Base-by-base conservation (phyloP, 1,140 invertebrate species). In the Gonioctena quinquepunctata region DNA sequence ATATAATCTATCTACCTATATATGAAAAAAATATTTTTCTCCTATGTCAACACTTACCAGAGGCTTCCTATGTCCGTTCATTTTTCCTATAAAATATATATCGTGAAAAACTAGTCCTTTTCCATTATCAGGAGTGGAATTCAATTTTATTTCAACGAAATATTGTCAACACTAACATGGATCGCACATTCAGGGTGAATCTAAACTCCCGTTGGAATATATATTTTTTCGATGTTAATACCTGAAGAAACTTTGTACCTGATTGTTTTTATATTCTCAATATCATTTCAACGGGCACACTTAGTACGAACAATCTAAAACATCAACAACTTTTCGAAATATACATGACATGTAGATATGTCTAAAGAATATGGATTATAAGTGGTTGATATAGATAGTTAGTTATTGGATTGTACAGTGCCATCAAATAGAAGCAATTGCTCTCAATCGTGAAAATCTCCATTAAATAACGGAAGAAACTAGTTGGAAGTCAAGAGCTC, bases 141-240 rank as follows among this genome's bases (percentile, higher is more conserved):
- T 6, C n/a, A 56, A 21, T 56, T 56, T 23, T 19, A 56, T 21
- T 56, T 13, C 7, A 56, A 56, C 42, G 26, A 64, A 64, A 69
- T 69, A 69, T 69, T 69, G 68, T 69, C 68, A 63, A 42, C 42
- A 52, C 68, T 69, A 69, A 69, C 68, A 64, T 69, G 28, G 25
- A 65, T 69, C 68, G 59, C 61, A 69, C 61, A 69, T 65, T 69
- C 56, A 64, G 60, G 62, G 28, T 61, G 59, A 65, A 64, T 69
- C 61, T 61, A 69, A 56, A 42, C 16, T 13, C 33, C 2, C 33
- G 33, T 42, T 42, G 33, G 16, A 42, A 11, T 42, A 42, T 42
- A n/a, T n/a, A n/a, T n/a, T n/a, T n/a, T n/a, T n/a, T n/a, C n/a
- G n/a, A n/a, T n/a, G n/a, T n/a, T n/a, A n/a, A n/a, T n/a, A n/a